phyloP scores from a whole-genome alignment of 2,888 invertebrate genomes.

The Folsomia candida region DNA sequence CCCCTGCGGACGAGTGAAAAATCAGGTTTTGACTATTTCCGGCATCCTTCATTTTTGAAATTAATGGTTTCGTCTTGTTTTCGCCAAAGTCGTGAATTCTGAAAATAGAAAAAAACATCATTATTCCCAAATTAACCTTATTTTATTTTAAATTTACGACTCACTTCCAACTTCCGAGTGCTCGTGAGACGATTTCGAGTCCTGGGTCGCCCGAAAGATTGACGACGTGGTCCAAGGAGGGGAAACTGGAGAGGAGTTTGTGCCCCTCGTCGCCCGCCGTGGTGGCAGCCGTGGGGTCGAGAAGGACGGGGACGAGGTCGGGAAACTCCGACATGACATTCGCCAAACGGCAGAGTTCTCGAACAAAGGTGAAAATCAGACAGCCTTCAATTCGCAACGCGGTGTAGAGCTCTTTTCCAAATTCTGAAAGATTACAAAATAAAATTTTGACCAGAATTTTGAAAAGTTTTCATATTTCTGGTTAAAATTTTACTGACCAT shows the following conservation, averaged over 20 bases:
- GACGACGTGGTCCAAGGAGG: constrained; percentile 29
- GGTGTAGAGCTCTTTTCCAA: constrained; percentile 28
- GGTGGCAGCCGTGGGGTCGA: constrained; percentile 27
- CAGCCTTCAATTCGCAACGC: constrained; percentile 26
- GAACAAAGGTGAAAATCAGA: constrained; percentile 29
- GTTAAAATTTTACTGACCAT: constrained; percentile 26
- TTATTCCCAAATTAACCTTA: background rate
- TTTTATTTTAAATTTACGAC: no score
- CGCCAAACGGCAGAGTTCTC: constrained; percentile 26
- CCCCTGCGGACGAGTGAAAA: constrained; percentile 29
- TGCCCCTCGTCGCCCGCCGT: constrained; percentile 23
- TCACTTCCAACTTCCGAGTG: constrained; percentile 29
- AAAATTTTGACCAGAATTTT: no score
- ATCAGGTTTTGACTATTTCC: constrained; percentile 19
- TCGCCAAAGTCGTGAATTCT: constrained; percentile 35
- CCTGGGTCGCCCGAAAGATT: constrained; percentile 32
- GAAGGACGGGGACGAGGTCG: constrained; percentile 29
- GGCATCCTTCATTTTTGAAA: constrained; percentile 31
- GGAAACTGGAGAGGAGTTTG: constrained; percentile 29
- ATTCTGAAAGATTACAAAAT: constrained; percentile 14
- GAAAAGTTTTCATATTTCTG: background rate
- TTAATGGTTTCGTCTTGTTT: constrained; percentile 29
- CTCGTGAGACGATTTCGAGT: constrained; percentile 27
- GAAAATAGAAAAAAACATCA: background rate
- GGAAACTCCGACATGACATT: constrained; percentile 31